Conservation (phyloP, 2,113 vertebrate genomes). For the Coreoperca whiteheadi region DNA sequence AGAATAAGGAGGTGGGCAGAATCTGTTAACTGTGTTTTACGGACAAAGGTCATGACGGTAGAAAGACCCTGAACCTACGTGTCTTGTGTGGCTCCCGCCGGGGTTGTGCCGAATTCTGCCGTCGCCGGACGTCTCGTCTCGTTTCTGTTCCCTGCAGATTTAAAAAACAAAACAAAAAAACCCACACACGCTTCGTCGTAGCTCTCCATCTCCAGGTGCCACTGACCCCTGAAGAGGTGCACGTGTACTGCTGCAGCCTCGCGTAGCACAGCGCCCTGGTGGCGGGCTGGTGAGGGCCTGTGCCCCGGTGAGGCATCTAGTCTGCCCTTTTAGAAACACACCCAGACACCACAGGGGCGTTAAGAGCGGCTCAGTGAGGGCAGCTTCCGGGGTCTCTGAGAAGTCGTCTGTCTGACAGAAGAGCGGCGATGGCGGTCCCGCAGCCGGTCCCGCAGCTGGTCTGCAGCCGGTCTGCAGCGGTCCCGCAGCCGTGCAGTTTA, state of each 20-base stretch:
- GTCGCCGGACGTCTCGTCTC: conserved; percentile 81
- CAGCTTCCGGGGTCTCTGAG: no score
- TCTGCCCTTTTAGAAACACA: no score
- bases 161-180: background rate
- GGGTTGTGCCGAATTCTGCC: conserved; percentile 41
- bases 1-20: no score
- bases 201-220: conserved; percentile 95
- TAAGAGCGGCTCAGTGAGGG: no score
- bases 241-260: conserved; percentile 96
- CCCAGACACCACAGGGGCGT: no score
- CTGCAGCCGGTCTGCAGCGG: no score
- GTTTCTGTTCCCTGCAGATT: conserved; percentile 86
- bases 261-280: conserved; percentile 94
- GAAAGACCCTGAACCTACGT: conserved; percentile 85
- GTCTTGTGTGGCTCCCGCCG: conserved; percentile 89
- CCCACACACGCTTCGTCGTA: conserved; percentile 88
- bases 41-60: background rate
- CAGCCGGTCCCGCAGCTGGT: no score
- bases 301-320: no score
- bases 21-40: background rate
- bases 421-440: no score
- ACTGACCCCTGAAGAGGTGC: conserved; percentile 96
- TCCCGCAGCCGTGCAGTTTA: no score
- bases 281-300: no score
- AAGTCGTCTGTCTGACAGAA: no score